Evolutionary conservation across 2,888 invertebrate species (phyloP).

Genomic region (Thereva nobilitata): DNA sequence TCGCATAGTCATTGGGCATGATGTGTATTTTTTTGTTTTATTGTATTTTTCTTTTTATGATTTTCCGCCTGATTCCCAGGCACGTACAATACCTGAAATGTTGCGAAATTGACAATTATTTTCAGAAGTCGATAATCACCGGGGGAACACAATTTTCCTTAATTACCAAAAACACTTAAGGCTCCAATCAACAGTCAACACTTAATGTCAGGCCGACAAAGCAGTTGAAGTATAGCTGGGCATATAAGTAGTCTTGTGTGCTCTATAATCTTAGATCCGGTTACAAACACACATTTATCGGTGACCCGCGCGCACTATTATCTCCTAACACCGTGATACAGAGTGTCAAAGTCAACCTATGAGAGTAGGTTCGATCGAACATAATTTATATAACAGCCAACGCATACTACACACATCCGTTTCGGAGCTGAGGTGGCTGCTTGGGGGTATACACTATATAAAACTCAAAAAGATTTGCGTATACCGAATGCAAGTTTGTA

Average conservation of each 20-base stretch:
- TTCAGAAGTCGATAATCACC: constrained; percentile 34
- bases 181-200: constrained; percentile 29
- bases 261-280: constrained; percentile 32
- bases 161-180: constrained; percentile 36
- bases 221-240: constrained; percentile 1
- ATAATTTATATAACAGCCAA: no score
- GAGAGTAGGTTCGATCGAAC: no score
- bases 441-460: background rate
- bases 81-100: constrained; percentile 23
- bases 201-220: constrained; percentile 15
- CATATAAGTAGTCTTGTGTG: constrained; percentile 14
- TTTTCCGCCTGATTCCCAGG: background rate
- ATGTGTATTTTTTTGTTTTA: constrained; percentile 2
- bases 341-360: no score
- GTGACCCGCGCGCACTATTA: background rate
- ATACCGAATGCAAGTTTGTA: constrained; percentile 29
- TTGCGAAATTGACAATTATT: constrained; percentile 36
- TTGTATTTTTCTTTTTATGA: background rate
- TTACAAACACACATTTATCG: constrained; percentile 6
- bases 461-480: background rate
- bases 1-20: constrained; percentile 2
- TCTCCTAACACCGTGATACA: background rate
- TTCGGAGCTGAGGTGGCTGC: no score
- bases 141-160: constrained; percentile 33
- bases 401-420: no score